Evolutionary conservation across 2,113 vertebrate species (phyloP).

Genomic region (Thalassoma bifasciatum): DNA sequence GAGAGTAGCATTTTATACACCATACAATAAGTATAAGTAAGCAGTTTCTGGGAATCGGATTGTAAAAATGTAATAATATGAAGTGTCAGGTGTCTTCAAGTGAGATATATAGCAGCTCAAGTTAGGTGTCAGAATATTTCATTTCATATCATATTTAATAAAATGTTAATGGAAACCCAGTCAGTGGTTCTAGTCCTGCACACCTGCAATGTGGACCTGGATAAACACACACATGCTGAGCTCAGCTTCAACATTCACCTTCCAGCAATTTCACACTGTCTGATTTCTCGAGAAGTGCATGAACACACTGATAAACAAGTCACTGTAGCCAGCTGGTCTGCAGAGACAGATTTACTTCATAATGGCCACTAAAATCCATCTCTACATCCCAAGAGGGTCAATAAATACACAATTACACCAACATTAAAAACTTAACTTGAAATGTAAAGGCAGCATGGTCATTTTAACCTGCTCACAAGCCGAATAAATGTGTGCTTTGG

Average conservation of each 20-base stretch:
- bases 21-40: constrained; percentile 22
- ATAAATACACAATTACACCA: constrained; percentile 20
- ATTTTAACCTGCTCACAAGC: not conserved
- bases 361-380: constrained; percentile 32
- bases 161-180: constrained; percentile 28
- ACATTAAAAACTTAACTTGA: not conserved
- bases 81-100: not conserved
- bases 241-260: constrained; percentile 59
- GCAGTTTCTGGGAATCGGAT: constrained; percentile 5
- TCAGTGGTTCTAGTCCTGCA: constrained; percentile 39
- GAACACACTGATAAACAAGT: constrained; percentile 72
- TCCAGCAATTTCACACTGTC: constrained; percentile 78
- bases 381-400: constrained; percentile 15
- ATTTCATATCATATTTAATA: constrained; percentile 50
- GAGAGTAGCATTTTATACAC: not conserved
- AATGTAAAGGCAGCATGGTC: not conserved
- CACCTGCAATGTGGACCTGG: constrained; percentile 34
- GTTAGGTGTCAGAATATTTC: constrained; percentile 23
- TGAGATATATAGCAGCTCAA: constrained; percentile 3
- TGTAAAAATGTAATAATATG: constrained; percentile 8
- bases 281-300: constrained; percentile 71
- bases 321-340: constrained; percentile 51
- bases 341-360: constrained; percentile 60
- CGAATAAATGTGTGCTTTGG: not conserved
- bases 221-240: constrained; percentile 57